phyloP scores from a whole-genome alignment of 1,140 invertebrate genomes.

The Pseudoatta argentina region DNA sequence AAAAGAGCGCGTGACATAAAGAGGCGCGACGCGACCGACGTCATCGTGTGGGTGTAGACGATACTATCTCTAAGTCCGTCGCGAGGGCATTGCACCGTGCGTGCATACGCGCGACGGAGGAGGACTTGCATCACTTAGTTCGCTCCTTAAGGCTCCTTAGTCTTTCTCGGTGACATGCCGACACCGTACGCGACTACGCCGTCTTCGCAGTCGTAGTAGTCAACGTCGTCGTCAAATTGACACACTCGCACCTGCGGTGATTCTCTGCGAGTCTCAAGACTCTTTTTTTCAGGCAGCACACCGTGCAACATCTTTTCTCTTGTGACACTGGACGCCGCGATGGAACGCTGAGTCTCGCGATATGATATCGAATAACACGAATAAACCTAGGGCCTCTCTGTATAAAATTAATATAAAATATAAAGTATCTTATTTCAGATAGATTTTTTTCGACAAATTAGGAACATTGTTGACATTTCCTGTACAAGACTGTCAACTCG shows the following conservation, averaged over 20 bases:
- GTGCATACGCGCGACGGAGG: slow-evolving; percentile 41
- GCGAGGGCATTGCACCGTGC: slow-evolving; percentile 69
- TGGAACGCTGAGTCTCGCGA: neutral
- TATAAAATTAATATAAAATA: neutral
- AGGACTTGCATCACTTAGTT: slow-evolving; percentile 63
- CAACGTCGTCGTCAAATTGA: slow-evolving; percentile 63
- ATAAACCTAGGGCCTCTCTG: neutral
- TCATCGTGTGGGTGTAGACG: slow-evolving; percentile 70
- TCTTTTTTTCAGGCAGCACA: slow-evolving; percentile 37
- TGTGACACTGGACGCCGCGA: slow-evolving; percentile 8
- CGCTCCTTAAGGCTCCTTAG: slow-evolving; percentile 65
- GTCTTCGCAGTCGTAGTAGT: slow-evolving; percentile 2
- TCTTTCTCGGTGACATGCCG: slow-evolving; percentile 70
- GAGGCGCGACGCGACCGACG: slow-evolving; percentile 51
- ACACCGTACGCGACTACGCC: slow-evolving; percentile 42
- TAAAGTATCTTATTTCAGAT: neutral
- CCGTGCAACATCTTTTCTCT: slow-evolving; percentile 21
- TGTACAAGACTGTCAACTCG: neutral
- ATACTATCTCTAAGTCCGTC: slow-evolving; percentile 72
- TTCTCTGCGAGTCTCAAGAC: slow-evolving; percentile 19
- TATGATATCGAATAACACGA: neutral
- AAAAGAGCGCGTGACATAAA: slow-evolving; percentile 62
- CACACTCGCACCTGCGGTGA: slow-evolving; percentile 57
- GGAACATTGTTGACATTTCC: neutral
- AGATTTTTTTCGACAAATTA: neutral